Percentiles rank a stretch among this genome's conserved stretches.
These are phyloP conservation scores for Perdita meconis DNA, from an alignment of 2,888 invertebrate species.

Conservation along the genomic window DNA sequence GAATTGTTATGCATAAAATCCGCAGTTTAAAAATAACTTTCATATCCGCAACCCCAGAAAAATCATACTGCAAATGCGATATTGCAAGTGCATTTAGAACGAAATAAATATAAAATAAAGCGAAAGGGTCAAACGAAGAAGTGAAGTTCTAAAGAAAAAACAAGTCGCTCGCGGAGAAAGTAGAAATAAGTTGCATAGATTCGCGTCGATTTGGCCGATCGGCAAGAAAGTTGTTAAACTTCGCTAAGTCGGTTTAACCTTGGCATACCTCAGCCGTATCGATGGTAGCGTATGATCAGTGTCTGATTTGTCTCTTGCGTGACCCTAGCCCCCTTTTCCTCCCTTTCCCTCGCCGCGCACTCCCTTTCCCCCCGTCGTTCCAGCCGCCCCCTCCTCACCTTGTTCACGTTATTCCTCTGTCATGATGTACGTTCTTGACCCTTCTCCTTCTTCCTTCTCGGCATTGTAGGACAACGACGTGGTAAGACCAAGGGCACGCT, in stretches of 20 bases:
- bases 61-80: too few species aligned
- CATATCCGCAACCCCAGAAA: too few species aligned
- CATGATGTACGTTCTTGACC: conserved; percentile 60
- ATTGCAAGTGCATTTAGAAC: too few species aligned
- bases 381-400: conserved; percentile 4
- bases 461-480: conserved; percentile 53
- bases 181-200: conserved; percentile 8
- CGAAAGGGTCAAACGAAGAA: too few species aligned
- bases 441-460: conserved; percentile 57
- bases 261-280: conserved; percentile 67
- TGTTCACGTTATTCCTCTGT: conserved; percentile 40
- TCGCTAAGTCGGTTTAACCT: conserved; percentile 66
- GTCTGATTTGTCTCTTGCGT: conserved; percentile 62
- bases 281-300: conserved; percentile 67
- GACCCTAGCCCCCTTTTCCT: conserved; percentile 6
- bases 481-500: conserved; percentile 67
- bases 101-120: too few species aligned
- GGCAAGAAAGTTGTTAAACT: conserved; percentile 50
- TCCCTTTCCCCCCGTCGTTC: conserved; percentile 19
- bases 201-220: conserved; percentile 19
- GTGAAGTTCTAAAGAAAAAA: not conserved
- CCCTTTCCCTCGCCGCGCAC: not conserved
- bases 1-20: too few species aligned
- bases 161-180: conserved; percentile 1
- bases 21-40: too few species aligned